phyloP scores from a whole-genome alignment of 2,888 invertebrate species.

The Cheilosia vulpina region DNA sequence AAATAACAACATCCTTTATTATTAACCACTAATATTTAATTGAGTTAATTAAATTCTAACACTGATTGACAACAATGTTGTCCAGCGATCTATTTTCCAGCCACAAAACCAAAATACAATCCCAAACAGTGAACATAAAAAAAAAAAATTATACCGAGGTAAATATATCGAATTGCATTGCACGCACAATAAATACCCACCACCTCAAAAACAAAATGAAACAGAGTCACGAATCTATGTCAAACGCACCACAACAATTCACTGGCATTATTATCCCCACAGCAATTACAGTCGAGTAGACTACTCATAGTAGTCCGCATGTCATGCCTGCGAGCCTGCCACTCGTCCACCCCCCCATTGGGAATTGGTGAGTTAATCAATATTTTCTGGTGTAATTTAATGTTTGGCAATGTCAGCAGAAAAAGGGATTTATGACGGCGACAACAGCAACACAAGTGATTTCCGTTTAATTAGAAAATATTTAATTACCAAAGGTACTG shows the following conservation, averaged over 20 bases:
- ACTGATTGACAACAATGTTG: slow-evolving; percentile 15
- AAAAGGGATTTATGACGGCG: slow-evolving; percentile 2
- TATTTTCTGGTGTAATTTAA: slow-evolving; percentile 12
- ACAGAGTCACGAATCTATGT: slow-evolving; percentile 24
- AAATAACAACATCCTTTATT: no score
- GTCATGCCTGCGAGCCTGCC: neutral
- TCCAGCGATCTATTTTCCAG: neutral
- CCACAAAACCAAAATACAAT: slow-evolving; percentile 28
- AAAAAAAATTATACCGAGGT: no score
- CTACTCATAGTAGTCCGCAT: neutral
- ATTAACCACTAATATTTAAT: slow-evolving; percentile 9
- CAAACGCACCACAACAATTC: slow-evolving; percentile 6
- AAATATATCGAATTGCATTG: neutral
- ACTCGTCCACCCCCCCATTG: neutral
- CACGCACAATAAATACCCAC: neutral
- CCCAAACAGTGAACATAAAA: neutral
- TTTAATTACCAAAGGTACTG: slow-evolving; percentile 1
- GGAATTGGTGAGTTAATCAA: slow-evolving; percentile 14
- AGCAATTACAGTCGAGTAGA: slow-evolving; percentile 1
- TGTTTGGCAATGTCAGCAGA: slow-evolving; percentile 12
- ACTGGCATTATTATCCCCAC: slow-evolving; percentile 23
- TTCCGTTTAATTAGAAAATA: slow-evolving; percentile 19
- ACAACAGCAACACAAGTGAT: slow-evolving; percentile 4
- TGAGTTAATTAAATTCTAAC: slow-evolving; percentile 8
- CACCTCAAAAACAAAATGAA: neutral